Evolutionary conservation across 92 coral and sea anemone species (phyloP).

Genomic region (Zoanthus sociatus): DNA sequence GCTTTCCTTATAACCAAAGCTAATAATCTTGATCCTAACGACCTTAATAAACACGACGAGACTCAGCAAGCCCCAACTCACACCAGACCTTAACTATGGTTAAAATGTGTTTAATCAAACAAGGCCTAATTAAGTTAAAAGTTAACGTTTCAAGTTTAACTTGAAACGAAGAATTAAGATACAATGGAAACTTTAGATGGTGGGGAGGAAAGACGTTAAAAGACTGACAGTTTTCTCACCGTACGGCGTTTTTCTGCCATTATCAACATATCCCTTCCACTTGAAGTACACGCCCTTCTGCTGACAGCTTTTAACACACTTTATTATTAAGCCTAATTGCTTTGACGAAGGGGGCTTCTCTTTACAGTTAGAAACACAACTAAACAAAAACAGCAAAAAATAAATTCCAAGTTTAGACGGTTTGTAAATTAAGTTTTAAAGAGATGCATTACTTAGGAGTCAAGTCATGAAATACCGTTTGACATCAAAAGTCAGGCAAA

Average conservation of each 20-base stretch:
- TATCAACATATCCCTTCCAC: constrained; percentile 12
- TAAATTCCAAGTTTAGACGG: background rate
- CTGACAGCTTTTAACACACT: background rate
- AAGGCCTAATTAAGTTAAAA: too few relatives aligned
- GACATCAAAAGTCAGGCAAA: too few relatives aligned
- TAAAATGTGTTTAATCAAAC: too few relatives aligned
- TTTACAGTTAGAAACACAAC: constrained; percentile 23
- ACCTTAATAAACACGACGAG: too few relatives aligned
- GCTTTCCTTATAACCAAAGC: too few relatives aligned
- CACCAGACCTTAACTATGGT: too few relatives aligned
- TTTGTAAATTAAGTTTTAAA: background rate
- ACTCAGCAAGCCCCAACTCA: too few relatives aligned
- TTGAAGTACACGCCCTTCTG: background rate
- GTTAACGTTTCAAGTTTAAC: background rate
- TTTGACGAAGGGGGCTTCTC: background rate
- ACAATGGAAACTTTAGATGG: too few relatives aligned
- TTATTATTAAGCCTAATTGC: constrained; percentile 2
- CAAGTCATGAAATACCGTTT: background rate
- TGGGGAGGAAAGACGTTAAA: too few relatives aligned
- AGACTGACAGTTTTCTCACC: background rate
- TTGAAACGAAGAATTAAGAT: background rate
- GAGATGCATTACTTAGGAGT: background rate
- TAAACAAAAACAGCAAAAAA: background rate
- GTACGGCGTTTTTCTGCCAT: background rate
- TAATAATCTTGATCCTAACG: too few relatives aligned